Conservation (phyloP, 2,797 vertebrate genomes). For the Tolypeutes matacus region DNA sequence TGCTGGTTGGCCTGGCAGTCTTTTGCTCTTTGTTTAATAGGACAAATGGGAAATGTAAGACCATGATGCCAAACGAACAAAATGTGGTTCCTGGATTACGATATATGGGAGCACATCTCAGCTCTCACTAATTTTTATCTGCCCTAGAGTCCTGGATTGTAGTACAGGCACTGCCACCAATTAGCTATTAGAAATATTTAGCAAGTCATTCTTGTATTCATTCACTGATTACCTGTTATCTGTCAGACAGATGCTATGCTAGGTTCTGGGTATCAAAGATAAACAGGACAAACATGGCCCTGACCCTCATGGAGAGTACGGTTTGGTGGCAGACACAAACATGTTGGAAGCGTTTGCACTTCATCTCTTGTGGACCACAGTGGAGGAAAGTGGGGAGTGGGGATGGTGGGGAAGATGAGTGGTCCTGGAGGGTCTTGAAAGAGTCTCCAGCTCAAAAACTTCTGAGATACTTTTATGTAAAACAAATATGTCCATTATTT, state of each 20-base stretch:
- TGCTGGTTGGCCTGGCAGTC: not conserved
- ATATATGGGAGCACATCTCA: constrained; percentile 17
- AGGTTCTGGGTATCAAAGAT: constrained; percentile 17
- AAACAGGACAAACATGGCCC: not conserved
- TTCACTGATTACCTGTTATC: constrained; percentile 1
- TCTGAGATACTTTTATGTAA: not conserved
- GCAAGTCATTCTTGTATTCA: not conserved
- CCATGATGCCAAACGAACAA: not conserved
- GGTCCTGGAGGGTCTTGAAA: not conserved
- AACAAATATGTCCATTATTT: not conserved
- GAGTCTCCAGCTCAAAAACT: constrained; percentile 32
- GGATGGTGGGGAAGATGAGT: not conserved
- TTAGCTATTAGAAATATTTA: constrained; percentile 44
- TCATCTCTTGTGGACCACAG: not conserved
- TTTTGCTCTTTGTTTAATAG: constrained; percentile 53
- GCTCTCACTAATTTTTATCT: not conserved
- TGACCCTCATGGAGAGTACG: not conserved
- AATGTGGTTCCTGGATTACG: not conserved
- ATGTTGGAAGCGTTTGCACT: not conserved
- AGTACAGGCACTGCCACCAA: not conserved
- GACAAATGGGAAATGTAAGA: not conserved
- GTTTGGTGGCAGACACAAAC: not conserved
- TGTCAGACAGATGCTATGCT: not conserved
- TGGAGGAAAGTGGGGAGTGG: not conserved
- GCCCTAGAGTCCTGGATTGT: not conserved